These are phyloP conservation scores for Dicaeum eximium DNA, from an alignment of 2,113 vertebrate genomes.

Conservation along the genomic window DNA sequence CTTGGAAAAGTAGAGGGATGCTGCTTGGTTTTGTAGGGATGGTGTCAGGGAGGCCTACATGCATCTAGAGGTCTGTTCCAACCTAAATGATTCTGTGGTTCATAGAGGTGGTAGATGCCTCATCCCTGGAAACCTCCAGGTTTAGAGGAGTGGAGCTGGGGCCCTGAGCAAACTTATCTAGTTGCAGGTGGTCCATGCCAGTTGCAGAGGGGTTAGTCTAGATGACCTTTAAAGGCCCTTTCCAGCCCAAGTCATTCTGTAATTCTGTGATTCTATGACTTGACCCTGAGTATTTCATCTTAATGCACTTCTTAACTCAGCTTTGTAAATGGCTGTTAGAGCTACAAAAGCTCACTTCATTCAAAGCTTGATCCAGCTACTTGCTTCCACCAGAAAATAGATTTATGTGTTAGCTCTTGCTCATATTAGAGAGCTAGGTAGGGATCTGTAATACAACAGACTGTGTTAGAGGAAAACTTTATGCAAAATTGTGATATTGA, in stretches of 20 bases:
- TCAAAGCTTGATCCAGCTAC: background rate
- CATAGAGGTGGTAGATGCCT: background rate
- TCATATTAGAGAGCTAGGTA: background rate
- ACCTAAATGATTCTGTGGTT: background rate
- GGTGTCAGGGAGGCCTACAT: background rate
- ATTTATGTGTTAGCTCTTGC: background rate
- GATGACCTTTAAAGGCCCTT: background rate
- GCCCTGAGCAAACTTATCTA: background rate
- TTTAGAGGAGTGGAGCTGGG: background rate
- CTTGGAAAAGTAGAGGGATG: background rate
- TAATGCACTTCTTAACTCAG: background rate
- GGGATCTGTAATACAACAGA: background rate
- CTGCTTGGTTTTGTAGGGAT: background rate
- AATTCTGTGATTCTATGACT: background rate
- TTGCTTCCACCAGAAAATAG: background rate
- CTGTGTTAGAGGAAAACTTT: background rate
- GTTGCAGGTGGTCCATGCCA: background rate
- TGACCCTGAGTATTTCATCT: background rate
- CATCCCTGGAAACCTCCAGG: background rate
- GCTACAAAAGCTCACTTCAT: background rate
- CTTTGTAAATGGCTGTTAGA: background rate
- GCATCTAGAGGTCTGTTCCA: background rate
- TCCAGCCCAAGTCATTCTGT: background rate
- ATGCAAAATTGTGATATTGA: background rate
- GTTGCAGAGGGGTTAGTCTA: background rate